Evolutionary conservation across 2,797 vertebrate species (phyloP), one percentile per base, ranked within the genome.

Genomic region (Vultur gryphus): DNA sequence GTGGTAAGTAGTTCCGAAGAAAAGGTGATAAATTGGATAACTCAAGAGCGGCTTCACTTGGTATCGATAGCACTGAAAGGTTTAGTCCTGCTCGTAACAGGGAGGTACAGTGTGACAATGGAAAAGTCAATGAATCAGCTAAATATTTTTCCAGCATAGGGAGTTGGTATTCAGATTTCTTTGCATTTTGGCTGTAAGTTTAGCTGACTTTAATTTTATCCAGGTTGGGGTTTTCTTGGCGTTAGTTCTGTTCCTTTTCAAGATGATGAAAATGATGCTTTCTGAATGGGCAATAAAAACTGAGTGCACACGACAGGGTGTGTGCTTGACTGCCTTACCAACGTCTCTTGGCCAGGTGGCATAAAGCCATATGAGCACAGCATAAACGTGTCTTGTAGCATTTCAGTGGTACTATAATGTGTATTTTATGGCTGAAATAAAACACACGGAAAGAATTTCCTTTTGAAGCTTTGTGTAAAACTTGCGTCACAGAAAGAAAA

Each of bases 261-360:
- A 78, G 75, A 82, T 44, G 21, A 55, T 43, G 29, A 16, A 54
- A 59, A 23, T 1, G 9, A 41, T 35, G 29, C 11, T 76, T 86
- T 64, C 64, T 58, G 41, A 59, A 37, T 0, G 39, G 80, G 73
- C 93, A 90, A 92, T 96, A 97, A 97, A 97, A 97, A 52, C 77
- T 66, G 87, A 85, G 94, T n/a, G 75, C n/a, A 43, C 93, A 96
- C 28, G 44, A 95, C 97, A 75, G 93, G 93, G 97, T 64, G 97
- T 96, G 96, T 66, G 84, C 88, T 87, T 1, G 24, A 48, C 89
- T 82, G 95, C 95, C 94, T 88, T 77, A 94, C 95, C 90, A 95
- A 83, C 11, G 79, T 83, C 87, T 95, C 83, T 58, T 25, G 94
- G 94, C 95, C 90, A 92, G 92, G 93, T 95, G 96, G 94, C 93